These are phyloP conservation scores for Aphelenchoides bicaudatus DNA, from an alignment of 2,888 invertebrate genomes.

Conservation along the genomic window DNA sequence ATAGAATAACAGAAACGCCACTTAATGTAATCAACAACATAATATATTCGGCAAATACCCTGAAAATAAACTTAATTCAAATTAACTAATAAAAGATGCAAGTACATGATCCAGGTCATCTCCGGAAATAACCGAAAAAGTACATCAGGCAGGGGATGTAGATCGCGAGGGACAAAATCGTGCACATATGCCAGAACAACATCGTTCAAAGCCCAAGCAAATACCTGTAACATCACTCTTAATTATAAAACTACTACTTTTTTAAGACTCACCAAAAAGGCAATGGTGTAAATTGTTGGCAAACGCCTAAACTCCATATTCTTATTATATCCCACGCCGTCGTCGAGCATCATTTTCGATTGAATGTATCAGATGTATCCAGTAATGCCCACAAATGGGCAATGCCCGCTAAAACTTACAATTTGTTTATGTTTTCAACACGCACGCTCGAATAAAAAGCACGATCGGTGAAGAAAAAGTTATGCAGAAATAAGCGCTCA, in stretches of 20 bases:
- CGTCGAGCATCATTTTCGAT: no score
- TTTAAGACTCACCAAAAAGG: neutral
- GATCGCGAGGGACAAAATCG: constrained; percentile 50
- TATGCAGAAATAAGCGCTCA: no score
- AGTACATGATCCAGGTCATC: constrained; percentile 45
- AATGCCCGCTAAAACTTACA: no score
- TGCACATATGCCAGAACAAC: constrained; percentile 55
- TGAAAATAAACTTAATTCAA: no score
- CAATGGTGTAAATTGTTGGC: neutral
- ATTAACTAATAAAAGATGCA: no score
- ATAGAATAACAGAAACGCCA: constrained; percentile 43
- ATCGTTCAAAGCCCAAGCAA: constrained; percentile 37
- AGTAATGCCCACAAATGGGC: no score
- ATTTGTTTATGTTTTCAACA: no score
- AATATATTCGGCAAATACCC: constrained; percentile 51
- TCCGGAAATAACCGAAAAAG: constrained; percentile 56
- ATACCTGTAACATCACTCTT: constrained; percentile 11
- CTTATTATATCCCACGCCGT: no score
- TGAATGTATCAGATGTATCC: no score
- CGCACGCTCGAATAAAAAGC: no score
- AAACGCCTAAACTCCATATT: neutral
- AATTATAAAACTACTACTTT: neutral
- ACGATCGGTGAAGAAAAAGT: no score
- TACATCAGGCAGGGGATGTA: constrained; percentile 52
- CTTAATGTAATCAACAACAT: constrained; percentile 46